phyloP scores from a whole-genome alignment of 2,797 vertebrate genomes.

The Gadopsis marmoratus region DNA sequence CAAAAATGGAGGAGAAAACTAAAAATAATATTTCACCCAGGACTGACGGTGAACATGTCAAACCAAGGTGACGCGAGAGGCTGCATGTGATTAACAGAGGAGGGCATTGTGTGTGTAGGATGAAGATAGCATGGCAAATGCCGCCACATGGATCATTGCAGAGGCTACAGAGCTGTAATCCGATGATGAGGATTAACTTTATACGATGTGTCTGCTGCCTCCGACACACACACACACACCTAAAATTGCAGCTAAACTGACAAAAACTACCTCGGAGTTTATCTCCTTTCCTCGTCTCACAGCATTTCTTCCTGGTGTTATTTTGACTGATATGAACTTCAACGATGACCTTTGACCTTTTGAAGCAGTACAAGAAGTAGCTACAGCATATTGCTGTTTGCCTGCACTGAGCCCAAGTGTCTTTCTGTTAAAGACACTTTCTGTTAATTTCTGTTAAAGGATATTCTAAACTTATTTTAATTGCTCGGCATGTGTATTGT shows the following conservation, averaged over 20 bases:
- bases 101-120: background rate
- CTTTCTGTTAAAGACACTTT: too few relatives aligned
- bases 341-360: slow-evolving; percentile 22
- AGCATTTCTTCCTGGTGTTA: slow-evolving; percentile 1
- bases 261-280: background rate
- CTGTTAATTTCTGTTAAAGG: too few relatives aligned
- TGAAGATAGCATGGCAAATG: slow-evolving; percentile 34
- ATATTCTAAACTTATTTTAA: background rate
- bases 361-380: background rate
- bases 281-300: background rate
- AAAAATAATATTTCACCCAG: background rate
- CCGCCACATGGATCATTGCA: slow-evolving; percentile 44
- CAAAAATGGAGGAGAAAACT: background rate
- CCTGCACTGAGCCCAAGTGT: background rate
- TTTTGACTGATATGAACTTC: background rate
- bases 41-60: background rate
- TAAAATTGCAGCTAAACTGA: background rate
- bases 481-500: background rate
- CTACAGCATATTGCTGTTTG: background rate
- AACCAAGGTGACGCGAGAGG: background rate
- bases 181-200: slow-evolving; percentile 42
- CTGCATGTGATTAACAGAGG: background rate
- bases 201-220: slow-evolving; percentile 14
- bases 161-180: slow-evolving; percentile 62
- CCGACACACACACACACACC: slow-evolving; percentile 15